Evolutionary conservation across 2,888 invertebrate species (phyloP).

Genomic region (Augochlorella aurata): DNA sequence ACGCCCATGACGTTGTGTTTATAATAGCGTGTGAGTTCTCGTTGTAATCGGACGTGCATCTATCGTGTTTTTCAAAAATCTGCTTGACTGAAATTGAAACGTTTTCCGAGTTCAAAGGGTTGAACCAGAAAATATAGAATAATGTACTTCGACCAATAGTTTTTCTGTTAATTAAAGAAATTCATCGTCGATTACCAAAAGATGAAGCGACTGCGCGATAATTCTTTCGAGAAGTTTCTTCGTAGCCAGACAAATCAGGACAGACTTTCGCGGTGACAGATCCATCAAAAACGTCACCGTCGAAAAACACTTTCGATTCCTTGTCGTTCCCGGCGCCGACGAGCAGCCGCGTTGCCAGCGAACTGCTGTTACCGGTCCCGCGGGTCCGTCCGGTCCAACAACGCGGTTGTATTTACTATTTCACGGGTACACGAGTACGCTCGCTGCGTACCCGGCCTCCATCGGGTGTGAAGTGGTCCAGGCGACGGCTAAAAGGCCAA

Average conservation of each 20-base stretch:
- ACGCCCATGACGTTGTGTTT: too few relatives aligned
- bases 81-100: too few relatives aligned
- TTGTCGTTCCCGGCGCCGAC: constrained; percentile 10
- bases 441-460: constrained; percentile 15
- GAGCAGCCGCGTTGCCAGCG: constrained; percentile 20
- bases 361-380: constrained; percentile 64
- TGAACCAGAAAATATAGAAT: too few relatives aligned
- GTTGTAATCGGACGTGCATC: too few relatives aligned
- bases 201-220: background rate
- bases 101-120: too few relatives aligned
- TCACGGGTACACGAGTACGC: constrained; percentile 61
- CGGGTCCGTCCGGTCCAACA: constrained; percentile 64
- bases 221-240: background rate
- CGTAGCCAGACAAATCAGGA: background rate
- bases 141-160: too few relatives aligned
- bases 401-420: constrained; percentile 72
- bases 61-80: too few relatives aligned
- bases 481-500: constrained; percentile 57
- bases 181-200: too few relatives aligned
- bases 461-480: constrained; percentile 40
- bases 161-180: too few relatives aligned
- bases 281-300: background rate
- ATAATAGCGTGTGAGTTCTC: too few relatives aligned
- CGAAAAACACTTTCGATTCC: constrained; percentile 31
- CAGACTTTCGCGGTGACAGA: background rate